Percentiles rank a stretch among this genome's conserved stretches.
Conservation (phyloP, 2,113 vertebrate species). For the Delphinapterus leucas region DNA sequence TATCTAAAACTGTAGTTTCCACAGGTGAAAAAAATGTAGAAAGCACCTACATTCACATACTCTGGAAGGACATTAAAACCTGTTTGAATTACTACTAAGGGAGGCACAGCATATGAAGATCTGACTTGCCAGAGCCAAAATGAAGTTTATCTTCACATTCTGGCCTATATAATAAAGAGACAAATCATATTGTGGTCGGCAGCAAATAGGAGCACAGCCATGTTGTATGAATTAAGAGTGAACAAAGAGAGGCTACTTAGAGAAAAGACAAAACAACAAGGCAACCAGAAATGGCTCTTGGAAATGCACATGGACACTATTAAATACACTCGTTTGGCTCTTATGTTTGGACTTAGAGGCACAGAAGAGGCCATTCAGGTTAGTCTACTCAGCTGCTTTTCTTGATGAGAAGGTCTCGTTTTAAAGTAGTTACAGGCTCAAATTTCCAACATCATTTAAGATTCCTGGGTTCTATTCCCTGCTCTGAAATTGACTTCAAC, state of each 20-base stretch:
- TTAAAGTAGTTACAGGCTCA: not conserved
- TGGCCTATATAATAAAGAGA: constrained; percentile 13
- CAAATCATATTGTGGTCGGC: not conserved
- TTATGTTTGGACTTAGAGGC: not conserved
- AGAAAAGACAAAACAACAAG: not conserved
- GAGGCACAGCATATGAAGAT: not conserved
- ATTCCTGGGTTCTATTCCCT: not conserved
- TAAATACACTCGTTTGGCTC: not conserved
- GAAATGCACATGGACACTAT: not conserved
- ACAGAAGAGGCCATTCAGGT: not conserved
- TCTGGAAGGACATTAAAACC: not conserved
- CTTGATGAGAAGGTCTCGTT: not conserved
- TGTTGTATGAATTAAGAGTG: not conserved
- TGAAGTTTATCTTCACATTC: constrained; percentile 37
- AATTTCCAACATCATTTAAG: not conserved
- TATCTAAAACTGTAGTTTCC: constrained; percentile 17
- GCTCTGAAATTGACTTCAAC: not conserved
- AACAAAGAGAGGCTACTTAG: not conserved
- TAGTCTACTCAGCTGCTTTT: not conserved
- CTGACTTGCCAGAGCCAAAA: not conserved
- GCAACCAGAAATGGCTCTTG: not conserved
- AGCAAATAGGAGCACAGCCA: not conserved
- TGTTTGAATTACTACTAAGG: not conserved
- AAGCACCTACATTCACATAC: not conserved
- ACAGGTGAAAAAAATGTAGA: not conserved